A percentile compares a stretch with the other conserved stretches of the same genome.
Conservation (phyloP, 1,140 invertebrate genomes). For the Sycophaga agraensis region DNA sequence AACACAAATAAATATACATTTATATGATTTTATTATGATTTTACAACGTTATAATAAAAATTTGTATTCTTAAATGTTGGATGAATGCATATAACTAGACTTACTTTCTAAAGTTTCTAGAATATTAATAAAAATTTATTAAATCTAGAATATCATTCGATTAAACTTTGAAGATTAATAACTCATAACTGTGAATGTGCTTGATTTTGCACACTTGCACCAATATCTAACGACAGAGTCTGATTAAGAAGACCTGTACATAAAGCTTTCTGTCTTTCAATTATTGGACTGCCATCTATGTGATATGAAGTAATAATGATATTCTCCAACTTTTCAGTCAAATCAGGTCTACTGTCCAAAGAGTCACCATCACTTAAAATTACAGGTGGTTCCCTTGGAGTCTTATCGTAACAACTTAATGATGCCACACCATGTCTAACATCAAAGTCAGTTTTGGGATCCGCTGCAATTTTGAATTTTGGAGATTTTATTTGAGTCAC, state of each 20-base stretch:
- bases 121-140: too few relatives aligned
- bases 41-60: slow-evolving; percentile 23
- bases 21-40: slow-evolving; percentile 20
- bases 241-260: slow-evolving; percentile 6
- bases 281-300: slow-evolving; percentile 1
- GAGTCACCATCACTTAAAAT: slow-evolving; percentile 22
- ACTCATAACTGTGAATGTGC: slow-evolving; percentile 4
- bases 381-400: slow-evolving; percentile 23
- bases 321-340: slow-evolving; percentile 32
- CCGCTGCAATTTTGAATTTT: slow-evolving; percentile 34
- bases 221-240: slow-evolving; percentile 7
- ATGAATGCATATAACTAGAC: slow-evolving; percentile 17
- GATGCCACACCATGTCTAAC: slow-evolving; percentile 28
- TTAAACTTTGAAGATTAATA: slow-evolving; percentile 15
- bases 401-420: slow-evolving; percentile 31
- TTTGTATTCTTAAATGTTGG: slow-evolving; percentile 6
- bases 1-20: slow-evolving; percentile 22
- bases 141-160: slow-evolving; percentile 1
- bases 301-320: slow-evolving; percentile 24
- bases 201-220: not conserved
- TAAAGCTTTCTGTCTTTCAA: not conserved
- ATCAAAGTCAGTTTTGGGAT: slow-evolving; percentile 30
- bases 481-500: slow-evolving; percentile 31
- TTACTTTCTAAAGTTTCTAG: slow-evolving; percentile 34
- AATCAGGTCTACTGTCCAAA: slow-evolving; percentile 27